Conservation (phyloP, 2,113 vertebrate species). For the Pyrgilauda ruficollis region DNA sequence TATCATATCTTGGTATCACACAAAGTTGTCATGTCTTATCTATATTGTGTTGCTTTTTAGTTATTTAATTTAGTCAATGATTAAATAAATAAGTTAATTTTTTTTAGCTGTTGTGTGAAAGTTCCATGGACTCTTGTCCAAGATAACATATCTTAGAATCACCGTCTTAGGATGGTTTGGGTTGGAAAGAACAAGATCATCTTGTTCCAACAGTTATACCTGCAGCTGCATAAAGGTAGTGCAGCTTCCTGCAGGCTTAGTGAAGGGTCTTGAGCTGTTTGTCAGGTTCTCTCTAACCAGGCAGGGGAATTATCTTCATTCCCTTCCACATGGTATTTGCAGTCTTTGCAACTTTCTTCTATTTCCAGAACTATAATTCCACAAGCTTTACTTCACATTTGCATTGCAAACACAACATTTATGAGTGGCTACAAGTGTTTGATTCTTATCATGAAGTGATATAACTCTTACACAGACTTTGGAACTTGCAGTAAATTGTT, state of each 20-base stretch:
- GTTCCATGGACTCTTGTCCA: not conserved
- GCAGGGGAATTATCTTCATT: not conserved
- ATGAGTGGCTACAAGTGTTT: not conserved
- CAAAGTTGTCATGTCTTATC: not conserved
- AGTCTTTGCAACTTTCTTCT: not conserved
- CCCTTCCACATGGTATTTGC: not conserved
- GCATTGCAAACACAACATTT: not conserved
- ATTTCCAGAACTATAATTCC: not conserved
- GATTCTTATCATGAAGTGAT: not conserved
- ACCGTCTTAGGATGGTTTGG: not conserved
- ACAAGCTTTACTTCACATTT: not conserved
- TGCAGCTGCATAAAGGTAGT: not conserved
- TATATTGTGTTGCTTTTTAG: not conserved
- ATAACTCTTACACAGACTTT: not conserved
- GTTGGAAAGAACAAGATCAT: not conserved
- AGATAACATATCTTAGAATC: not conserved
- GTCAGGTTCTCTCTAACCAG: not conserved
- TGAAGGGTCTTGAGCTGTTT: not conserved
- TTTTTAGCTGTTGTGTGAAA: not conserved
- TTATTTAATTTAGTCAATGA: not conserved
- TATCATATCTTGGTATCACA: not conserved
- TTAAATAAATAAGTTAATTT: not conserved
- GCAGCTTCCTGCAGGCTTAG: not conserved
- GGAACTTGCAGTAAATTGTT: not conserved
- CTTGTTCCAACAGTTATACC: not conserved